Base-by-base conservation (phyloP, 2,888 invertebrate genomes). In the Anthoptus insignis region DNA sequence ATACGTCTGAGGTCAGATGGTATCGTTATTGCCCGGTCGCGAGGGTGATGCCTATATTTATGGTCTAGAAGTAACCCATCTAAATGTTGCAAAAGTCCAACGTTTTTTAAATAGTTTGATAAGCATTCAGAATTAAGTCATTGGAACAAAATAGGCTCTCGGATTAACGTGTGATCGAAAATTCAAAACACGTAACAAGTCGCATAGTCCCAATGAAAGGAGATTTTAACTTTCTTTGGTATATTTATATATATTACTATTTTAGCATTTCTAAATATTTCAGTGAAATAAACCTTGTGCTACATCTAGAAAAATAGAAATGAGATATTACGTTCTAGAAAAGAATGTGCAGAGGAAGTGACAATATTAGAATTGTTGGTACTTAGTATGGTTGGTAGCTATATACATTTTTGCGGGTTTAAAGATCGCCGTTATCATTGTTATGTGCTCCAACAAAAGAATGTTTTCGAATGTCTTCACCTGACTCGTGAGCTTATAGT, bases 401-500 rank as follows among this genome's bases (percentile, higher is more conserved):
- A 52, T 42, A 53, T 29, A 8, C 39, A 29, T 22, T 37, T 50
- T 29, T 14, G 22, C 7, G 13, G 16, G n/a, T 27, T 45, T 16
- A 47, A 22, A 22, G 49, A 34, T 49, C 0, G 24, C 56, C 37
- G 32, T 24, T 47, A 54, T 14, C 24, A 61, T 34, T 54, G 14
- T 47, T 56, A 21, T 24, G 27, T 56, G 27, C 14, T 27, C 37
- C n/a, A 54, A 61, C 49, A 63, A 63, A 72, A n/a, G 50, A 50
- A 39, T 58, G 57, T 42, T n/a, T 47, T 37, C 21, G 59, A 57
- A 32, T 60, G 52, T 57, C 27, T 56, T 59, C 52, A 59, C 52
- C 56, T 59, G 59, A 66, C 53, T 60, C 39, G 37, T 56, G 32
- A 68, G 68, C 65, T 68, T 64, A 71, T 72, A 59, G 71, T 67